These are phyloP conservation scores for Gymnodraco acuticeps DNA, from an alignment of 2,797 vertebrate species.

Conservation along the genomic window DNA sequence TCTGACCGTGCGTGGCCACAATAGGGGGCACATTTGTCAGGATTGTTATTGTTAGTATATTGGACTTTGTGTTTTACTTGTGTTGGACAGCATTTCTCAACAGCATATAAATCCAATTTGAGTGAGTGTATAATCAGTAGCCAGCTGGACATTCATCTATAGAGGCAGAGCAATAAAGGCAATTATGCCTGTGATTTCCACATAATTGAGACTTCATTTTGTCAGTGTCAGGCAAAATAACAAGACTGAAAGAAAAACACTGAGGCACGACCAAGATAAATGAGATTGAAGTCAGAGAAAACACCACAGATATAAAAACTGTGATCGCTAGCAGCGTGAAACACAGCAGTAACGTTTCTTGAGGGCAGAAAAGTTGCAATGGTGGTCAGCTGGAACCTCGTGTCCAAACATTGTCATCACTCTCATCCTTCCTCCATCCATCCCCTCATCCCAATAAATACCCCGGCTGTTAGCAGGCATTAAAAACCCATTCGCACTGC, in stretches of 20 bases:
- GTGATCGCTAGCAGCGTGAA: slow-evolving; percentile 32
- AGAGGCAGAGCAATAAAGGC: slow-evolving; percentile 46
- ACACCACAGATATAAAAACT: slow-evolving; percentile 45
- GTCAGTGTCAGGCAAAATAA: slow-evolving; percentile 58
- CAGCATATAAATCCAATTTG: slow-evolving; percentile 40
- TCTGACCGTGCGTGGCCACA: slow-evolving; percentile 31
- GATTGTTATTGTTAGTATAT: slow-evolving; percentile 35
- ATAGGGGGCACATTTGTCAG: slow-evolving; percentile 53
- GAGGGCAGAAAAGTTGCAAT: slow-evolving; percentile 16
- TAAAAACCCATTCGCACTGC: slow-evolving; percentile 83
- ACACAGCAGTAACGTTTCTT: not conserved
- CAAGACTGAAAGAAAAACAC: slow-evolving; percentile 68
- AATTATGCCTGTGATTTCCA: slow-evolving; percentile 60
- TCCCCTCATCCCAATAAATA: slow-evolving; percentile 66
- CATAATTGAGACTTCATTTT: slow-evolving; percentile 65
- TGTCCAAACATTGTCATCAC: slow-evolving; percentile 64
- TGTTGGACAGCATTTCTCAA: slow-evolving; percentile 49
- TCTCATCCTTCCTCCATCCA: slow-evolving; percentile 65
- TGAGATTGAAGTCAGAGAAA: slow-evolving; percentile 51
- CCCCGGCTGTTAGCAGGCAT: slow-evolving; percentile 81
- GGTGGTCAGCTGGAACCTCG: slow-evolving; percentile 56
- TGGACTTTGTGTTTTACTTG: slow-evolving; percentile 38
- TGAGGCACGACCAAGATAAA: slow-evolving; percentile 64
- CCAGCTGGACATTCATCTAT: slow-evolving; percentile 64
- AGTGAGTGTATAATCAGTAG: slow-evolving; percentile 41